Base-by-base conservation (phyloP, 2,888 invertebrate genomes). In the Catocala fraxini region DNA sequence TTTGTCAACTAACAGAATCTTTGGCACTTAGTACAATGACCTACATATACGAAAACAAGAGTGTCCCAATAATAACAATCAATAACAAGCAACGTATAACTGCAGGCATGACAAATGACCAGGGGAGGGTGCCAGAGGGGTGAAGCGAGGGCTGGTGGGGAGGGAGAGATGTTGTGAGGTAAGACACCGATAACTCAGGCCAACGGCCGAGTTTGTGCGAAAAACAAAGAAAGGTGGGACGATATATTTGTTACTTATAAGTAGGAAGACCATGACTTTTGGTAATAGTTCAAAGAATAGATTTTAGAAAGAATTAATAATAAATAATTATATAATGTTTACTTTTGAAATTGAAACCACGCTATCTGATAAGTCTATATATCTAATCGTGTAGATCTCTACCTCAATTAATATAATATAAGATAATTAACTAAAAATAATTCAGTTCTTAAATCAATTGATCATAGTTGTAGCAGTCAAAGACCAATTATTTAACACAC, bases 91-190 rank as follows among this genome's bases (percentile, higher is more conserved):
- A 77, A 72, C 71, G 53, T 74, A 77, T 81, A 81, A 82, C 81
- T 84, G 84, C 80, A 82, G 68, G 75, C 79, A 81, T 86, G 86
- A 87, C 81, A 84, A 84, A 86, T 83, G 84, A 81, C 79, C 74
- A 57, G 51, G 73, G 71, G 73, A 61, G 62, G 56, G 65, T 25
- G 51, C n/a, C 45, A 49, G n/a, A 52, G 52, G 61, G 70, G 62
- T 59, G 54, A 34, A 7, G 47, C 33, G 39, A 10, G 51, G 47
- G 59, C 34, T 13, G 65, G 43, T 15, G 51, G 53, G 35, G 42
- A 5, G 25, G 49, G 55, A 64, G 61, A 41, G 59, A 61, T 56
- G 63, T 61, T 67, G 80, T 74, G 74, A 78, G 82, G 81, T 77
- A 79, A 82, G 81, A 81, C 75, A 79, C 79, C 85, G 72, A 84